phyloP scores from a whole-genome alignment of 2,888 invertebrate genomes.

The Thecophora atra region DNA sequence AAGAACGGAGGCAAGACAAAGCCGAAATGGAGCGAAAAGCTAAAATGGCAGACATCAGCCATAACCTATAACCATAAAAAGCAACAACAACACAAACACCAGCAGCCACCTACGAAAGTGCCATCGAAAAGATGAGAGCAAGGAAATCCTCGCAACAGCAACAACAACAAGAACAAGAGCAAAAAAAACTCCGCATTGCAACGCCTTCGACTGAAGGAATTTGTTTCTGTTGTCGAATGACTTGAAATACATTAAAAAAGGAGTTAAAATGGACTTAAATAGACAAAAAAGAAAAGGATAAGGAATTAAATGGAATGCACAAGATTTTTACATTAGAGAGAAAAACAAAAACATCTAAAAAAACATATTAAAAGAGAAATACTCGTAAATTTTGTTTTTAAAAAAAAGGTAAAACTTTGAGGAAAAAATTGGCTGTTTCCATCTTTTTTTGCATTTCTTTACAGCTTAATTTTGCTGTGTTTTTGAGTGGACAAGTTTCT shows the following conservation, averaged over 20 bases:
- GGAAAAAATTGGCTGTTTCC: background rate
- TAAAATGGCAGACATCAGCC: background rate
- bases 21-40: background rate
- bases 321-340: background rate
- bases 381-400: no score
- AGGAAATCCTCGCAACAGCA: background rate
- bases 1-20: background rate
- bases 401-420: no score
- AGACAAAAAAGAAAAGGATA: background rate
- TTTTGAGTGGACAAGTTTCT: background rate
- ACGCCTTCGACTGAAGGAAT: background rate
- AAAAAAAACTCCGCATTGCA: background rate
- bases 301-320: background rate
- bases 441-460: background rate
- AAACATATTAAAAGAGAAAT: background rate
- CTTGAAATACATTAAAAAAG: background rate
- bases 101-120: background rate
- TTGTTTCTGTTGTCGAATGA: background rate
- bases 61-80: conserved; percentile 19
- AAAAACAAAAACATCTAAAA: background rate
- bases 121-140: background rate
- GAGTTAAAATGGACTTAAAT: background rate
- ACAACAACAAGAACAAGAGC: background rate
- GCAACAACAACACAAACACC: background rate
- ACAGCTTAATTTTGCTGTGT: background rate